A percentile compares a stretch with the other conserved stretches of the same genome.
phyloP scores from a whole-genome alignment of 2,797 vertebrate genomes.

The Cyclura pinguis region DNA sequence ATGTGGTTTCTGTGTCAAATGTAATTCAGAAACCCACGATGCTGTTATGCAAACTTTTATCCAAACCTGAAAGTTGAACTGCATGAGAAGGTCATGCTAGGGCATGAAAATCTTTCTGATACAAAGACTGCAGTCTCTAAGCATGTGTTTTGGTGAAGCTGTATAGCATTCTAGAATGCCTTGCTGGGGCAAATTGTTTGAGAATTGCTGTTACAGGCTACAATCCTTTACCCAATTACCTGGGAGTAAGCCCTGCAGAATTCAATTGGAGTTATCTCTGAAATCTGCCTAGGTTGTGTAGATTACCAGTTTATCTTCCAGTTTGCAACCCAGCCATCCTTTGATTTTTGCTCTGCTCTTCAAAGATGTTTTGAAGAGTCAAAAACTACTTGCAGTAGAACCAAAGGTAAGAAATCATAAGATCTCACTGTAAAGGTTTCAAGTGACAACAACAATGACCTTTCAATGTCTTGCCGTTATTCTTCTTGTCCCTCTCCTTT shows the following conservation, averaged over 20 bases:
- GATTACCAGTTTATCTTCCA: accelerated
- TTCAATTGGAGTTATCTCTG: not conserved
- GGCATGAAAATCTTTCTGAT: slow-evolving; percentile 12
- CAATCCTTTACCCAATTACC: not conserved
- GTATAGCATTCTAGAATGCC: not conserved
- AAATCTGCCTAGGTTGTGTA: not conserved
- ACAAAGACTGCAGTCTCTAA: not conserved
- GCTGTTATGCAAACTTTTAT: not conserved
- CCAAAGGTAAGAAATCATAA: not conserved
- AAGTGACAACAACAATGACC: no score
- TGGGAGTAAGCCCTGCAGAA: not conserved
- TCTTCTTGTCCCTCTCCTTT: not conserved
- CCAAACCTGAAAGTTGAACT: not conserved
- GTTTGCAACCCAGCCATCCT: not conserved
- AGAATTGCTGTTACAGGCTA: not conserved
- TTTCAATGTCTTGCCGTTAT: slow-evolving; percentile 3
- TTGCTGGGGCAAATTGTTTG: not conserved
- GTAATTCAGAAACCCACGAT: accelerated
- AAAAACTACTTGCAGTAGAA: not conserved
- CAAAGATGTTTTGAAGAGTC: not conserved
- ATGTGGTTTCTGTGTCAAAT: not conserved
- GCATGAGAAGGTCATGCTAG: slow-evolving; percentile 21
- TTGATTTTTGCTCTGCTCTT: not conserved
- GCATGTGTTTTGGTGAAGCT: not conserved
- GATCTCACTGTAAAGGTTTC: slow-evolving; percentile 21